Percentiles rank a stretch among this genome's conserved stretches.
These are phyloP conservation scores for Gadopsis bispinosus DNA, from an alignment of 2,797 vertebrate species.

Conservation along the genomic window DNA sequence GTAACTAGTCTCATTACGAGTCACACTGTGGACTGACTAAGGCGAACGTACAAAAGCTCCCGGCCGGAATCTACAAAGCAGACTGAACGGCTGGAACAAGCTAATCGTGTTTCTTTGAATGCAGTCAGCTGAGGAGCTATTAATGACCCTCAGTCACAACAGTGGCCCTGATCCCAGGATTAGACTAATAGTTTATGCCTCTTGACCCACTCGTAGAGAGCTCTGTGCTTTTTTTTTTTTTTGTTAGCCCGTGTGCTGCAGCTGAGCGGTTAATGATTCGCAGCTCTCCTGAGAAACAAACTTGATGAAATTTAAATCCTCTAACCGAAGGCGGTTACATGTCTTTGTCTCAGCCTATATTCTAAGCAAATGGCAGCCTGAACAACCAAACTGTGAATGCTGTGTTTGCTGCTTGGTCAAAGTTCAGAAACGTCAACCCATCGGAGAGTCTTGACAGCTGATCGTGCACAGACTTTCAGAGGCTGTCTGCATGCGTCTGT, in stretches of 20 bases:
- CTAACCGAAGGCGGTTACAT: neutral
- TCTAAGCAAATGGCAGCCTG: neutral
- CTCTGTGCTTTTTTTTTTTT: slow-evolving; percentile 27
- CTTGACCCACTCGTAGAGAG: slow-evolving; percentile 50
- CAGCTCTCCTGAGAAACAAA: slow-evolving; percentile 21
- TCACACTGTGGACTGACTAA: slow-evolving; percentile 28
- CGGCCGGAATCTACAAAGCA: slow-evolving; percentile 46
- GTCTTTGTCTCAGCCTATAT: neutral
- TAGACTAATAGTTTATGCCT: slow-evolving; percentile 70
- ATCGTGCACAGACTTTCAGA: slow-evolving; percentile 12
- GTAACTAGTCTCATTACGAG: slow-evolving; percentile 16
- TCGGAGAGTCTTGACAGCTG: neutral
- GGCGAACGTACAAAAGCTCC: slow-evolving; percentile 43
- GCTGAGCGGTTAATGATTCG: slow-evolving; percentile 17
- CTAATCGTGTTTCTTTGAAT: slow-evolving; percentile 69
- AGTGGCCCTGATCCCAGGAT: slow-evolving; percentile 72
- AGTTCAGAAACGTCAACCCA: slow-evolving; percentile 15
- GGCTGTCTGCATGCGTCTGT: neutral
- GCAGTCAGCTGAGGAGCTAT: slow-evolving; percentile 66
- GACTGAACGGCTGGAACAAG: slow-evolving; percentile 53
- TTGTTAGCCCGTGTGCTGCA: slow-evolving; percentile 26
- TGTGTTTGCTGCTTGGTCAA: slow-evolving; percentile 10
- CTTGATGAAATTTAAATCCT: neutral
- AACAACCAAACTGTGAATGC: neutral
- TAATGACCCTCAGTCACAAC: slow-evolving; percentile 68